Percentiles rank a stretch among this genome's conserved stretches.
phyloP scores from a whole-genome alignment of 2,113 vertebrate genomes.

The Sakesphorus luctuosus region DNA sequence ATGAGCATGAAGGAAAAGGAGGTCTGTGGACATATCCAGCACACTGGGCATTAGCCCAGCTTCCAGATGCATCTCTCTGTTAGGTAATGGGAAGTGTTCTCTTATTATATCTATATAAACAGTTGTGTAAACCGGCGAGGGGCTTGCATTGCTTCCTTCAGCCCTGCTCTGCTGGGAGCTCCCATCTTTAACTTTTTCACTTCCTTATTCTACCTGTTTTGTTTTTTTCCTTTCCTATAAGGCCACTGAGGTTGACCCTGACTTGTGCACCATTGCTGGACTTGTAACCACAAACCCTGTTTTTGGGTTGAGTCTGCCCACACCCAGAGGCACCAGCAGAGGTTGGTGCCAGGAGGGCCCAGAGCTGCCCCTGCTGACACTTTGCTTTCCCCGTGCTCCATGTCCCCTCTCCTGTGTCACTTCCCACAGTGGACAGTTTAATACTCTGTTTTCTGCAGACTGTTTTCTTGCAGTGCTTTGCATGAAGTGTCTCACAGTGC shows the following conservation, averaged over 20 bases:
- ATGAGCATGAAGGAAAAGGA: not conserved
- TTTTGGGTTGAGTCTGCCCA: not conserved
- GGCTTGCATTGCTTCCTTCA: not conserved
- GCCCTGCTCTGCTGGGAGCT: not conserved
- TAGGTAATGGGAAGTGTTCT: not conserved
- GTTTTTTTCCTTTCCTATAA: not conserved
- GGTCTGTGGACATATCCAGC: not conserved
- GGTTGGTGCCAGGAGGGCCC: not conserved
- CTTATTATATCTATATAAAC: not conserved
- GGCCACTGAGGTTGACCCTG: not conserved
- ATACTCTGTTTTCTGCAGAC: not conserved
- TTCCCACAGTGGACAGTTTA: not conserved
- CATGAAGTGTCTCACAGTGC: not conserved
- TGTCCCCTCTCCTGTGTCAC: not conserved
- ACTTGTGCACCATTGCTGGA: not conserved
- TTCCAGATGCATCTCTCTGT: not conserved
- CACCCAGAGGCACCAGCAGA: accelerated
- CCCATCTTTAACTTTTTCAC: not conserved
- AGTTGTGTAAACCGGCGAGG: not conserved
- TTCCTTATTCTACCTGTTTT: not conserved
- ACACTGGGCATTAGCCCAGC: not conserved
- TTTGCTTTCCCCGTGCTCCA: not conserved
- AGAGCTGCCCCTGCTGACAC: not conserved
- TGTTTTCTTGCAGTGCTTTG: not conserved
- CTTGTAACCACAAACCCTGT: not conserved